A percentile compares a stretch with the other conserved stretches of the same genome.
Conservation (phyloP, 2,888 invertebrate species). For the Agrotis clavis region DNA sequence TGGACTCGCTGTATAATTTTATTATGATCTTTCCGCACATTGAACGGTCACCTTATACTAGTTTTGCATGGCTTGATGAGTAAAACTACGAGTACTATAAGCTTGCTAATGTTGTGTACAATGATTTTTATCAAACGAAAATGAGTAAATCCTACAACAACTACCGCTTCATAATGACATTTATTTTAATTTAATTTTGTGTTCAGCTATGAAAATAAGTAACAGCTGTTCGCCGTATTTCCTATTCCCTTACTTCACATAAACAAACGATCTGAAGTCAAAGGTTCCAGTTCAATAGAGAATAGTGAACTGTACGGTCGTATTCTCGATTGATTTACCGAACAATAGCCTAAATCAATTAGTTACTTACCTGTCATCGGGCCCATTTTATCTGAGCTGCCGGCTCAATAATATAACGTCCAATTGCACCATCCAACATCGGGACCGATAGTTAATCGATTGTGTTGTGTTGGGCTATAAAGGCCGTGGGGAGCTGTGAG, state of each 20-base stretch:
- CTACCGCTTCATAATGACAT: too few relatives aligned
- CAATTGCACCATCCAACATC: conserved; percentile 72
- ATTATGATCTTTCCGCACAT: too few relatives aligned
- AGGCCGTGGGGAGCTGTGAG: background rate
- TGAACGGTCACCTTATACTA: too few relatives aligned
- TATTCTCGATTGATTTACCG: conserved; percentile 30
- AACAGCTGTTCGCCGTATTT: background rate
- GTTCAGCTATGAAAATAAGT: too few relatives aligned
- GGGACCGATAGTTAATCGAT: conserved; percentile 69
- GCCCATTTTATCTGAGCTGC: conserved; percentile 56
- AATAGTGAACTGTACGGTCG: conserved; percentile 11
- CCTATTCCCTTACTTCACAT: background rate
- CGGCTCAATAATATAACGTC: conserved; percentile 67
- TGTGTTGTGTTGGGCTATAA: conserved; percentile 65
- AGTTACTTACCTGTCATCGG: conserved; percentile 61
- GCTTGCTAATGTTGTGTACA: too few relatives aligned
- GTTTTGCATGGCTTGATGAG: too few relatives aligned
- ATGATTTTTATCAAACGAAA: too few relatives aligned
- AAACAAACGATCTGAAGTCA: background rate
- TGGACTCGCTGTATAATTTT: too few relatives aligned
- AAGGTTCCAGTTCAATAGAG: background rate
- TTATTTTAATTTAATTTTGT: too few relatives aligned
- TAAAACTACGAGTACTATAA: too few relatives aligned
- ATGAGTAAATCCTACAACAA: background rate
- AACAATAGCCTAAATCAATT: conserved; percentile 47